Conservation (phyloP, 2,797 vertebrate species). For the Paguma larvata region DNA sequence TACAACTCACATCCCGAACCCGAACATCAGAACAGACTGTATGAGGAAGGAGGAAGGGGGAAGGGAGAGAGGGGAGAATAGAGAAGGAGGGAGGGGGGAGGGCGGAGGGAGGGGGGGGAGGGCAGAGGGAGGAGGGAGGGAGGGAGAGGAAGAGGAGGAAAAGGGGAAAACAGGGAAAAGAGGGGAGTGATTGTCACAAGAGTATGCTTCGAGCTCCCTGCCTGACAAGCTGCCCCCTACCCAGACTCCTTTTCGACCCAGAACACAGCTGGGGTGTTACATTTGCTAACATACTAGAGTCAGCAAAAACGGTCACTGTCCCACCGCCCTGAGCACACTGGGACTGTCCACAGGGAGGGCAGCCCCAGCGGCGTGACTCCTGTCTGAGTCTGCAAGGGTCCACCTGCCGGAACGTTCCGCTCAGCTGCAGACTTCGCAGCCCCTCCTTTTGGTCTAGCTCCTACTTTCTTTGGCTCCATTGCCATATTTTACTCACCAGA, state of each 20-base stretch:
- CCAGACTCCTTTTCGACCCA: slow-evolving; percentile 1
- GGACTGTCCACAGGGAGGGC: neutral
- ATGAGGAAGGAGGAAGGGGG: neutral
- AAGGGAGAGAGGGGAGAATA: no score
- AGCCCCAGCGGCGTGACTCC: neutral
- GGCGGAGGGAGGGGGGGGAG: neutral
- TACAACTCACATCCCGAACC: neutral
- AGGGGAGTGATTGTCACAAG: slow-evolving; percentile 20
- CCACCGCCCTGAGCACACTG: neutral
- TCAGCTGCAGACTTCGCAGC: no score
- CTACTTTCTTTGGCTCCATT: slow-evolving; percentile 11
- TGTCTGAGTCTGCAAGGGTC: neutral
- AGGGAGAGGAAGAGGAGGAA: no score
- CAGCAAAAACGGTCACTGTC: neutral
- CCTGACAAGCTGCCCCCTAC: neutral
- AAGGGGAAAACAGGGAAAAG: neutral
- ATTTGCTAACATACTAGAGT: neutral
- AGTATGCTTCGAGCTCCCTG: neutral
- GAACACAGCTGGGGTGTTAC: neutral
- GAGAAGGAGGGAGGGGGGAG: no score
- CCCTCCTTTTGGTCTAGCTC: neutral
- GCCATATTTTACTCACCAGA: neutral
- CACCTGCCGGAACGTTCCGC: neutral
- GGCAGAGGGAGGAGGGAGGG: no score
- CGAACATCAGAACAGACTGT: neutral